A percentile compares a stretch with the other conserved stretches of the same genome.
These are phyloP conservation scores for Dendrocincla tyrannina DNA, from an alignment of 2,797 vertebrate species.

Conservation along the genomic window DNA sequence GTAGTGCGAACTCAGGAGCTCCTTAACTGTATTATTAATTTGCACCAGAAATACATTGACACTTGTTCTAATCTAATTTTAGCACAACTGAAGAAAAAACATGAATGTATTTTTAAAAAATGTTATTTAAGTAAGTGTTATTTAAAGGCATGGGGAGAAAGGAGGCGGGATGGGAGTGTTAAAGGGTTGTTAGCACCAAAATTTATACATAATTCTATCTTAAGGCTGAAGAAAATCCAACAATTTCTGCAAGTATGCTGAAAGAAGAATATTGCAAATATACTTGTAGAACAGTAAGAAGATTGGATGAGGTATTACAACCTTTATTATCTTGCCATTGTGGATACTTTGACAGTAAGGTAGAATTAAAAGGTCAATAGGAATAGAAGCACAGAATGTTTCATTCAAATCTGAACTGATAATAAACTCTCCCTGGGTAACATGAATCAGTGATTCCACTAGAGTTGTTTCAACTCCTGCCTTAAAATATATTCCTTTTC, in stretches of 20 bases:
- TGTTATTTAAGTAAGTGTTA: background rate
- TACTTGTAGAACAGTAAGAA: background rate
- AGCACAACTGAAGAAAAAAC: background rate
- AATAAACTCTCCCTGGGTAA: background rate
- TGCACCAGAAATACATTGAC: background rate
- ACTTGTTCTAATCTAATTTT: background rate
- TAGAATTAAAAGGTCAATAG: background rate
- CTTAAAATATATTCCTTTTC: background rate
- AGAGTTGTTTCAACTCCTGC: background rate
- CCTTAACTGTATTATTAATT: background rate
- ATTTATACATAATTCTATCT: background rate
- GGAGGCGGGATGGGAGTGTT: accelerated
- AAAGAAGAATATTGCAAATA: background rate
- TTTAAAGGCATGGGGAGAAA: accelerated
- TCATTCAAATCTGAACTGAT: background rate
- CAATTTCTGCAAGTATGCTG: background rate
- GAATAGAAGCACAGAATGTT: background rate
- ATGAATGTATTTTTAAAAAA: background rate
- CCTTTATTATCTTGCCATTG: background rate
- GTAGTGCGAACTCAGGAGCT: background rate
- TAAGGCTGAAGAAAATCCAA: background rate
- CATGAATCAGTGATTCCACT: background rate
- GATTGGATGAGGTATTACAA: background rate
- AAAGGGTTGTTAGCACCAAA: background rate
- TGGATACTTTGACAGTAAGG: background rate